phyloP scores from a whole-genome alignment of 2,888 invertebrate species.

The Amphimallon solstitiale region DNA sequence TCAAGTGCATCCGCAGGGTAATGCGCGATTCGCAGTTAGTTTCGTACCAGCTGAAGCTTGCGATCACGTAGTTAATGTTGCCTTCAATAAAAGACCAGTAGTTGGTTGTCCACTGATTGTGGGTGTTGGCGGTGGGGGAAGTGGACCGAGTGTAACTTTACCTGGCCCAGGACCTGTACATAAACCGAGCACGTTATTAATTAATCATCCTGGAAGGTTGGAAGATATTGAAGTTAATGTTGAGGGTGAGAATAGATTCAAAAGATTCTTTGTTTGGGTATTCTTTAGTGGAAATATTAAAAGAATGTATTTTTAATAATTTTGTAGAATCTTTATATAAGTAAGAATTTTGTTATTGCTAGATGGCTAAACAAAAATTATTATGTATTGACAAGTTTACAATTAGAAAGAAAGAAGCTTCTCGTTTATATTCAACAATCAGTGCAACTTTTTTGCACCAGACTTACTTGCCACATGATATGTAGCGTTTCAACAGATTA shows the following conservation, averaged over 20 bases:
- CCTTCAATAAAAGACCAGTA: constrained; percentile 92
- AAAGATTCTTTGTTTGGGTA: background rate
- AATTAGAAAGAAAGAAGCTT: no score
- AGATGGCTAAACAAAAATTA: no score
- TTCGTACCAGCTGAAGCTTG: constrained; percentile 95
- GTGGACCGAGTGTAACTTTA: constrained; percentile 76
- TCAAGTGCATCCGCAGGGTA: constrained; percentile 73
- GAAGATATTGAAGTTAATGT: constrained; percentile 96
- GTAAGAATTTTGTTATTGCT: no score
- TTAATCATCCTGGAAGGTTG: constrained; percentile 85
- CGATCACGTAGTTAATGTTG: constrained; percentile 95
- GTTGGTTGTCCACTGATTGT: constrained; percentile 93
- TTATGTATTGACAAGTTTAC: no score
- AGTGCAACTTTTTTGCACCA: no score
- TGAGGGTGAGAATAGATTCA: constrained; percentile 77
- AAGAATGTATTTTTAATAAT: no score
- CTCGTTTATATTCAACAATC: no score
- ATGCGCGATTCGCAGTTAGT: constrained; percentile 92
- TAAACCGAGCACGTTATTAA: constrained; percentile 75
- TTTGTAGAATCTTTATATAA: no score
- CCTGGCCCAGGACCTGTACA: constrained; percentile 79
- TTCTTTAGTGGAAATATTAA: constrained; percentile 44
- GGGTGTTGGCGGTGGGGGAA: constrained; percentile 74
- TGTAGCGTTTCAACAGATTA: no score
- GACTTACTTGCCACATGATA: no score